A percentile compares a stretch with the other conserved stretches of the same genome.
phyloP scores from a whole-genome alignment of 2,113 vertebrate species.

The Cyanoderma ruficeps region DNA sequence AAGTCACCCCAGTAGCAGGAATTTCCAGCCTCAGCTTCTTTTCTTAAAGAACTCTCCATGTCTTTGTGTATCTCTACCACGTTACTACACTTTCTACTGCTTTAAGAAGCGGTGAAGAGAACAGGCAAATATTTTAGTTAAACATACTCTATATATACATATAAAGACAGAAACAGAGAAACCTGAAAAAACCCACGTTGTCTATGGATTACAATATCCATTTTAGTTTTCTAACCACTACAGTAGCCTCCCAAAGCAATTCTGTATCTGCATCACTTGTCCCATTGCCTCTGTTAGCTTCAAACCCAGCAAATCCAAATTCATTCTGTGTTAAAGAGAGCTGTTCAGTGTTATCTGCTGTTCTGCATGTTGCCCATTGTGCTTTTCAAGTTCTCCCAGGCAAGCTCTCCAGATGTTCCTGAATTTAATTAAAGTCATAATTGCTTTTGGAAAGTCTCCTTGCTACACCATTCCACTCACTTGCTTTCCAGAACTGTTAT shows the following conservation, averaged over 20 bases:
- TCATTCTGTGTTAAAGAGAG: background rate
- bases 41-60: background rate
- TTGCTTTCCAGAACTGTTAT: background rate
- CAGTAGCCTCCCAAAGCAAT: background rate
- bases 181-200: background rate
- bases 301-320: background rate
- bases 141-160: background rate
- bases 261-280: background rate
- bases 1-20: background rate
- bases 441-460: slow-evolving; percentile 7
- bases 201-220: background rate
- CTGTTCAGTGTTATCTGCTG: background rate
- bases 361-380: background rate
- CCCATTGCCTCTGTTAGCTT: background rate
- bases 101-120: background rate
- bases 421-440: slow-evolving; percentile 32
- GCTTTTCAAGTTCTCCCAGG: slow-evolving; percentile 36
- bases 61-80: background rate
- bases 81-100: background rate
- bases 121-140: background rate
- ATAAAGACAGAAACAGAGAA: background rate
- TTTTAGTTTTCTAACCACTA: background rate
- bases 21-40: background rate
- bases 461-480: background rate
- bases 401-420: slow-evolving; percentile 34